A percentile compares a stretch with the other conserved stretches of the same genome.
Conservation (phyloP, 2,797 vertebrate species). For the Atherinosoma microstoma region DNA sequence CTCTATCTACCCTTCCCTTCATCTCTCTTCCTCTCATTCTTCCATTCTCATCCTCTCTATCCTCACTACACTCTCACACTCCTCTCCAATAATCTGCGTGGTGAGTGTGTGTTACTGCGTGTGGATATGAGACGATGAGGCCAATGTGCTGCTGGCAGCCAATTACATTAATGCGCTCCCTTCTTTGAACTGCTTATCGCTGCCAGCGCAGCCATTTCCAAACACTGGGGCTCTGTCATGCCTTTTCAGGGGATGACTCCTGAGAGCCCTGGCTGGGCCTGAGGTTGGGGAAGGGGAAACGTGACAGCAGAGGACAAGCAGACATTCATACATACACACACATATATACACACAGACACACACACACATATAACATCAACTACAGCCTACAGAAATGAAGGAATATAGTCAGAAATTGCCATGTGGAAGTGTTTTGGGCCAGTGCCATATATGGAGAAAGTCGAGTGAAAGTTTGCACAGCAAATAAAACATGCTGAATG, state of each 20-base stretch:
- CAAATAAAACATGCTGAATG: conserved; percentile 7
- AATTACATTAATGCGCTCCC: conserved; percentile 87
- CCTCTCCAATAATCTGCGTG: conserved; percentile 77
- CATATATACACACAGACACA: neutral
- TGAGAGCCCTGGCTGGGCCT: conserved; percentile 64
- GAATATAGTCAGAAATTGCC: conserved; percentile 38
- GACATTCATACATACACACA: conserved; percentile 25
- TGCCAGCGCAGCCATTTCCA: conserved; percentile 83
- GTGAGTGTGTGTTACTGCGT: conserved; percentile 78
- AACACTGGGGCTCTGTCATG: conserved; percentile 81
- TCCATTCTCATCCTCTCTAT: conserved; percentile 68
- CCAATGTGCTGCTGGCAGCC: conserved; percentile 84
- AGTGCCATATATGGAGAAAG: conserved; percentile 34
- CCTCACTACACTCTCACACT: conserved; percentile 60
- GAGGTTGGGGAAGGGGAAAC: conserved; percentile 56
- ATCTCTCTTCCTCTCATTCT: conserved; percentile 59
- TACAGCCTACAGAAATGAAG: conserved; percentile 36
- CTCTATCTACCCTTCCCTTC: conserved; percentile 71
- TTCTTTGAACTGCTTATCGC: conserved; percentile 90
- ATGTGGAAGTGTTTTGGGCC: conserved; percentile 49
- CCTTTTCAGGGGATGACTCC: conserved; percentile 79
- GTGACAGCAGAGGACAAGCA: conserved; percentile 65
- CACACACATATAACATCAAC: conserved; percentile 18
- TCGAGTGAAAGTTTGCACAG: conserved; percentile 27
- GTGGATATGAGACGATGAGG: conserved; percentile 79